A percentile compares a stretch with the other conserved stretches of the same genome.
Evolutionary conservation across 2,888 invertebrate species (phyloP).

Genomic region (Drosophila parthenogenetica): DNA sequence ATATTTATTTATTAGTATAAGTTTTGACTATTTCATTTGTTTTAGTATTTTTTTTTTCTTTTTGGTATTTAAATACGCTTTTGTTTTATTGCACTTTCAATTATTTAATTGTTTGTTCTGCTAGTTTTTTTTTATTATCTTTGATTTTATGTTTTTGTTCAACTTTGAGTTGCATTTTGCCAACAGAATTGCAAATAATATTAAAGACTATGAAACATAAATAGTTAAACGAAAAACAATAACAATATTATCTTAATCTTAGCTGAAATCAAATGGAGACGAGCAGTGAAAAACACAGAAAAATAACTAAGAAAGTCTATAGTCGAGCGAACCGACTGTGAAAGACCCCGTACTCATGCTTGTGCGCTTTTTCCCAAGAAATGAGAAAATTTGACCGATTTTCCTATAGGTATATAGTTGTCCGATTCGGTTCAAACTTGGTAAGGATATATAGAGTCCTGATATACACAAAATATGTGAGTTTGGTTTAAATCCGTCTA

Average conservation of each 20-base stretch:
- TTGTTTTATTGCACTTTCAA: conserved; percentile 50
- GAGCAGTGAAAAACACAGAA: conserved; percentile 33
- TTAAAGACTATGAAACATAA: conserved; percentile 25
- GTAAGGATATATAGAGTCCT: no score
- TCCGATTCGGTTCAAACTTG: no score
- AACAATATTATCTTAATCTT: conserved; percentile 53
- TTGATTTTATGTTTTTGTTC: conserved; percentile 24
- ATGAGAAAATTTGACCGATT: no score
- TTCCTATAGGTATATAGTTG: no score
- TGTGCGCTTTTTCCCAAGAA: no score
- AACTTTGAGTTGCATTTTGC: conserved; percentile 51
- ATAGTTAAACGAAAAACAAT: no score
- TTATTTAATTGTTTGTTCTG: no score
- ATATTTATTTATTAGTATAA: conserved; percentile 6
- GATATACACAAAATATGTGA: no score
- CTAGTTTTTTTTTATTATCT: conserved; percentile 16
- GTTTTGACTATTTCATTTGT: conserved; percentile 24
- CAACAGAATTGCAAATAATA: conserved; percentile 57
- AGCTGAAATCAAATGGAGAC: conserved; percentile 34
- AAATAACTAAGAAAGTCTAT: no score
- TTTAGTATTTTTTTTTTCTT: background rate
- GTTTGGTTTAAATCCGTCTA: no score
- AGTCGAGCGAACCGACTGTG: no score
- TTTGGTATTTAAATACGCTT: conserved; percentile 19
- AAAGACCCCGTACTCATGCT: no score